Evolutionary conservation across 2,113 vertebrate species (phyloP).

Genomic region (Rostratula benghalensis): DNA sequence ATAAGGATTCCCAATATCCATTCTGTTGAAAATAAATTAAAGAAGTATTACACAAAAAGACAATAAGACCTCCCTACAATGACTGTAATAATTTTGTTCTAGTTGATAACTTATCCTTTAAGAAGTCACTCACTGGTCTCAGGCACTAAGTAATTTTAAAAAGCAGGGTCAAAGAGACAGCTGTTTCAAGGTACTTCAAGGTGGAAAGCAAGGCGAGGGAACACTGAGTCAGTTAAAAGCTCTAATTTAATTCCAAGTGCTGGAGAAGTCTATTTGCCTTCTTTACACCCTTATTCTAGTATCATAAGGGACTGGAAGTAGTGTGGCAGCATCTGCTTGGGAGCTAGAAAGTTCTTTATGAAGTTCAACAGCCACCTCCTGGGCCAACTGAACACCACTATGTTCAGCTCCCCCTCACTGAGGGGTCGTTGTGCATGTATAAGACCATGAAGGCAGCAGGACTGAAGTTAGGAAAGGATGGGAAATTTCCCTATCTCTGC

Average conservation of each 20-base stretch:
- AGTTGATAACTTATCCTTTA: not conserved
- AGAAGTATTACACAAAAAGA: not conserved
- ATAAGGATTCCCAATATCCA: not conserved
- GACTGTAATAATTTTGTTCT: not conserved
- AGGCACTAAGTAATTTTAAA: not conserved
- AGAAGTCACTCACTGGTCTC: not conserved
- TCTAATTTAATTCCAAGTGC: not conserved
- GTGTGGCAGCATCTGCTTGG: not conserved
- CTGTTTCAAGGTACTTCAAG: not conserved
- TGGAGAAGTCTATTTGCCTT: not conserved
- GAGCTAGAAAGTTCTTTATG: not conserved
- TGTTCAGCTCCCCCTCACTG: not conserved
- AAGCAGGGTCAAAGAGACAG: not conserved
- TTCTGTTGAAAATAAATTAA: not conserved
- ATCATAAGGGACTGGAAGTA: not conserved
- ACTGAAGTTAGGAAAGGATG: not conserved
- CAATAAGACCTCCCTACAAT: not conserved
- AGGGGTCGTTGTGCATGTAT: accelerated
- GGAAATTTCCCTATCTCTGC: not conserved
- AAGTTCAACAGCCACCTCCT: not conserved
- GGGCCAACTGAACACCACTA: not conserved
- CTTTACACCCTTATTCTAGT: not conserved
- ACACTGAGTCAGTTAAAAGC: not conserved
- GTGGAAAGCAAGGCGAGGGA: not conserved
- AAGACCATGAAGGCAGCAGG: not conserved